Percentiles rank a stretch among this genome's conserved stretches.
Evolutionary conservation across 92 coral and sea anemone species (phyloP).

Genomic region (Bergia puertoricense): DNA sequence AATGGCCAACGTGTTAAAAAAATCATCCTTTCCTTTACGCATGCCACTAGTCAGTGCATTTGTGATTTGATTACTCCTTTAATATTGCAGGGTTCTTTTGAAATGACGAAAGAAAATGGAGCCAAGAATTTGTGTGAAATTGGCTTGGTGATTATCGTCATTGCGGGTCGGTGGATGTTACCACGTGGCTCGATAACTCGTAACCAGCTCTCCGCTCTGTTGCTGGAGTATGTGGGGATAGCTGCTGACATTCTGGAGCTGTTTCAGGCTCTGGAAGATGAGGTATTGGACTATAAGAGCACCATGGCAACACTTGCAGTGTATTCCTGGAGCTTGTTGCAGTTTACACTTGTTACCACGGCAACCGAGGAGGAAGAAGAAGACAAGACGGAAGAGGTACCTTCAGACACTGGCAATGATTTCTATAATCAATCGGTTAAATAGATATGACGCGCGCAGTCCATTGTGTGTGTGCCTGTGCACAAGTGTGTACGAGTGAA

Average conservation of each 20-base stretch:
- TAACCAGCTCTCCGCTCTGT: slow-evolving; percentile 85
- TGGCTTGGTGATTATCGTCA: slow-evolving; percentile 79
- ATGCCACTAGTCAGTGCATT: too few species aligned
- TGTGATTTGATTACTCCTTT: background rate
- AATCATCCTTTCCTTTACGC: too few species aligned
- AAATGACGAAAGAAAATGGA: slow-evolving; percentile 48
- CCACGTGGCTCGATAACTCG: slow-evolving; percentile 93
- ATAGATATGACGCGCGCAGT: background rate
- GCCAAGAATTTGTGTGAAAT: slow-evolving; percentile 75
- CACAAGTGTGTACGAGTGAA: too few species aligned
- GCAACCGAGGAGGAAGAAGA: slow-evolving; percentile 62
- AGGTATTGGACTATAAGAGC: slow-evolving; percentile 42
- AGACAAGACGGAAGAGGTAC: slow-evolving; percentile 33
- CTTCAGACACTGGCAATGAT: background rate
- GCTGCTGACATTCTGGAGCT: slow-evolving; percentile 91
- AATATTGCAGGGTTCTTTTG: slow-evolving; percentile 4
- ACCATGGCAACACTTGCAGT: slow-evolving; percentile 67
- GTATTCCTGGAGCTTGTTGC: slow-evolving; percentile 87
- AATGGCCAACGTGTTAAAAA: too few species aligned
- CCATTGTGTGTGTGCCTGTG: too few species aligned
- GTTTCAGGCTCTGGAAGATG: slow-evolving; percentile 79
- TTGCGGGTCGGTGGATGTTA: slow-evolving; percentile 88
- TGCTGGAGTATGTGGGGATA: slow-evolving; percentile 89
- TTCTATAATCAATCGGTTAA: background rate
- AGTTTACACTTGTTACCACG: slow-evolving; percentile 82